These are phyloP conservation scores for Protaetia brevitarsis DNA, from an alignment of 1,140 invertebrate genomes.

Conservation along the genomic window DNA sequence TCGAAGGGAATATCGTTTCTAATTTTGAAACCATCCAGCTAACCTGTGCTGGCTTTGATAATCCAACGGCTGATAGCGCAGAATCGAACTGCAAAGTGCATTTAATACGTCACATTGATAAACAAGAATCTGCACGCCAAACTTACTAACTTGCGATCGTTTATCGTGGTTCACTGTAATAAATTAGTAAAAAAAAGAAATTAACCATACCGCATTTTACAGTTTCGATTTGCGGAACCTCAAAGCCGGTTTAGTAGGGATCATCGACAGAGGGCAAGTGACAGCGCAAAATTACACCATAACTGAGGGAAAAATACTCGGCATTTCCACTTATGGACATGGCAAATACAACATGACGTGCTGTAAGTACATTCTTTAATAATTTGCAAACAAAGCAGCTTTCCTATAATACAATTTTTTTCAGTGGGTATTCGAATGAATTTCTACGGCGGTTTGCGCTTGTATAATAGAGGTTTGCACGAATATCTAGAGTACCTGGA, in stretches of 20 bases:
- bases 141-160: no score
- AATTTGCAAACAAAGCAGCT: no score
- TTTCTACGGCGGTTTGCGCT: neutral
- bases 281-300: neutral
- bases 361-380: neutral
- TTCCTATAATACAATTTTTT: neutral
- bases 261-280: neutral
- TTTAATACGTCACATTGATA: no score
- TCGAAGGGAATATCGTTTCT: no score
- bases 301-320: neutral
- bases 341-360: neutral
- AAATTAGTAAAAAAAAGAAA: no score
- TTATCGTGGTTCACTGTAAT: no score
- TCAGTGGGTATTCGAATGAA: neutral
- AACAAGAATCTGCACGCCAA: no score
- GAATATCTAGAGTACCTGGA: neutral
- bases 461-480: neutral
- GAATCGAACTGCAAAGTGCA: no score
- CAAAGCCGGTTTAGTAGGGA: neutral
- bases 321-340: neutral
- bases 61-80: no score
- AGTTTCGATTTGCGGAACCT: neutral
- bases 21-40: no score
- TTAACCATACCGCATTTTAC: no score
- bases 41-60: no score